Conservation (phyloP, 2,888 invertebrate species). For the Platycheirus rosarum region DNA sequence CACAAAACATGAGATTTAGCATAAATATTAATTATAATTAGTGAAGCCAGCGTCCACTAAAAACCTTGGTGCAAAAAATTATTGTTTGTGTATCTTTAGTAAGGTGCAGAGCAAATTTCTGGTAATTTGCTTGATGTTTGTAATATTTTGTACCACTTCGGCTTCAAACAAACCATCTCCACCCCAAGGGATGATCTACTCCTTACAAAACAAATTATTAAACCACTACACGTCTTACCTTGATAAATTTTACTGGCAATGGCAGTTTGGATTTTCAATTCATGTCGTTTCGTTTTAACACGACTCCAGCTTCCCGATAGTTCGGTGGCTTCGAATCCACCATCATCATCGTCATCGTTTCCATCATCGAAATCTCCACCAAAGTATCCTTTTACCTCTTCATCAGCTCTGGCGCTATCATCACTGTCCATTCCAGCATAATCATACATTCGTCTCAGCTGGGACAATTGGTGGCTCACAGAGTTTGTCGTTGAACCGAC, state of each 20-base stretch:
- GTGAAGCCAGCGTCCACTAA: slow-evolving; percentile 28
- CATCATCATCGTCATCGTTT: slow-evolving; percentile 75
- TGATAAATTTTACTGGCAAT: slow-evolving; percentile 73
- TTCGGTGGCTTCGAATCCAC: slow-evolving; percentile 79
- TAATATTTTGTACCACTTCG: no score
- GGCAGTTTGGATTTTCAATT: slow-evolving; percentile 79
- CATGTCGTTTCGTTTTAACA: slow-evolving; percentile 83
- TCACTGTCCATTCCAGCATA: slow-evolving; percentile 82
- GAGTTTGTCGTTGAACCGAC: slow-evolving; percentile 79
- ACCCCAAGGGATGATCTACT: slow-evolving; percentile 70
- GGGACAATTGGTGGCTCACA: slow-evolving; percentile 81
- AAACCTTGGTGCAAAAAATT: slow-evolving; percentile 33
- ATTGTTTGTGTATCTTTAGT: slow-evolving; percentile 19
- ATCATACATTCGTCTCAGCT: slow-evolving; percentile 80
- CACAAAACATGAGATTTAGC: background rate
- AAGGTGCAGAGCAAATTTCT: slow-evolving; percentile 13
- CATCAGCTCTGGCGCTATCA: slow-evolving; percentile 84
- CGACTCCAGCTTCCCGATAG: slow-evolving; percentile 85
- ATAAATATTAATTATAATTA: slow-evolving; percentile 8
- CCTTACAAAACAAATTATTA: slow-evolving; percentile 29
- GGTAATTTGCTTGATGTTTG: no score
- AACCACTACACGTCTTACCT: slow-evolving; percentile 64
- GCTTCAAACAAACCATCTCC: slow-evolving; percentile 33
- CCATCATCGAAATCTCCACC: slow-evolving; percentile 78
- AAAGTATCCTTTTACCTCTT: slow-evolving; percentile 85